Conservation (phyloP, 1,140 invertebrate species). For the Rhopalosiphum maidis region DNA sequence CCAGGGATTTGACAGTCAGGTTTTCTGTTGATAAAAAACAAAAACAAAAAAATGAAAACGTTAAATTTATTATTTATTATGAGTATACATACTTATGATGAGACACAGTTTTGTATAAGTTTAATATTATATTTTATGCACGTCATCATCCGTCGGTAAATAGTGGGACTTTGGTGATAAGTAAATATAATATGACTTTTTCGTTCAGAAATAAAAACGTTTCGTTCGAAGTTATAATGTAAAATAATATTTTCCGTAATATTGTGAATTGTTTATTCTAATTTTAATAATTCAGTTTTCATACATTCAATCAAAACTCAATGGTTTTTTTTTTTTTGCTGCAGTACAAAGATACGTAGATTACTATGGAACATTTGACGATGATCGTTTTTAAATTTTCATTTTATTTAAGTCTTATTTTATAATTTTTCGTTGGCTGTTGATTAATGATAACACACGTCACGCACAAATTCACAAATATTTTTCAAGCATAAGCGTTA, state of each 20-base stretch:
- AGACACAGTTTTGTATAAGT: neutral
- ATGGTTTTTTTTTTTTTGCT: no score
- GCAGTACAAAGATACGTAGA: neutral
- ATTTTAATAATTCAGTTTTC: no score
- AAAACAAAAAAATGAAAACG: slow-evolving; percentile 2
- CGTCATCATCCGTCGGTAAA: neutral
- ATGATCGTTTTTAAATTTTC: neutral
- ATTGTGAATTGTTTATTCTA: no score
- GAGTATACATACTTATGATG: neutral
- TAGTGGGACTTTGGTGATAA: neutral
- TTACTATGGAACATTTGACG: neutral
- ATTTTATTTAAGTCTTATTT: neutral
- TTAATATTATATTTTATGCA: neutral
- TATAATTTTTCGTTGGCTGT: neutral
- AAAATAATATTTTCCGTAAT: no score
- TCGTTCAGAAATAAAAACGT: neutral
- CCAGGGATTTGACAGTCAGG: slow-evolving; percentile 66
- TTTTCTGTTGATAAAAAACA: slow-evolving; percentile 65
- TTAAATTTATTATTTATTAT: neutral
- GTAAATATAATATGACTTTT: neutral
- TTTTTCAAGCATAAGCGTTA: neutral
- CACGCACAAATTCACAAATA: no score
- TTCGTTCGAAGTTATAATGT: no score
- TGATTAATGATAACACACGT: neutral
- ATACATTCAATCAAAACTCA: no score